Evolutionary conservation across 2,888 invertebrate genomes (phyloP).

Genomic region (Amaurobius ferox): DNA sequence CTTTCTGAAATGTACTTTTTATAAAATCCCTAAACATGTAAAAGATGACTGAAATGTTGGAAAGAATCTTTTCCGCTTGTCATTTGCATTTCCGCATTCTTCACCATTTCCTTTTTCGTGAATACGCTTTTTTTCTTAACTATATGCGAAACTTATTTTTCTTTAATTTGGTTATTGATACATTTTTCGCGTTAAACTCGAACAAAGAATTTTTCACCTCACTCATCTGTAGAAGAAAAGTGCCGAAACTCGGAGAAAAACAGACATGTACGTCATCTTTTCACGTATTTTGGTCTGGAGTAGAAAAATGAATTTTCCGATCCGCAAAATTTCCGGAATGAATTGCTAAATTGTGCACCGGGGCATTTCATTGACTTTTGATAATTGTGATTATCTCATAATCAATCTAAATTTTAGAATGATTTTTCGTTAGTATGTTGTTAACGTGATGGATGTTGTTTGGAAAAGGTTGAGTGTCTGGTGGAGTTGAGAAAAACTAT

Average conservation of each 20-base stretch:
- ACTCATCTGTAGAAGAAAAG: not conserved
- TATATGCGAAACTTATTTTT: conserved; percentile 30
- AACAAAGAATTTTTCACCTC: conserved; percentile 23
- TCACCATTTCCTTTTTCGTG: not conserved
- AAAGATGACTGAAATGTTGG: conserved; percentile 28
- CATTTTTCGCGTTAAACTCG: conserved; percentile 50
- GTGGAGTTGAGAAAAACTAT: not conserved
- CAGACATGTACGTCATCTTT: not conserved
- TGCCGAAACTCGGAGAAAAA: not conserved
- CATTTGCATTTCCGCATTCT: conserved; percentile 43
- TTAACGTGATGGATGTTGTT: conserved; percentile 37
- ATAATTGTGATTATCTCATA: conserved; percentile 35
- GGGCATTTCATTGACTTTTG: not conserved
- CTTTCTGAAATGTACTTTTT: not conserved
- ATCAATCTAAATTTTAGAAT: conserved; percentile 54
- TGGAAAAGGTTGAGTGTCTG: not conserved
- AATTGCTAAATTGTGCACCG: not conserved
- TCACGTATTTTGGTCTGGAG: not conserved
- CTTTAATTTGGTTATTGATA: conserved; percentile 44
- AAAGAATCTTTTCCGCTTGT: conserved; percentile 26
- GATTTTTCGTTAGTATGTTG: conserved; percentile 7
- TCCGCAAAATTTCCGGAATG: not conserved
- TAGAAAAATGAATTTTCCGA: too few relatives aligned
- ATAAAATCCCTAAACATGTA: conserved; percentile 12
- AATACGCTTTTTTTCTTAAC: conserved; percentile 15